Evolutionary conservation across 1,140 invertebrate species (phyloP), one percentile per base, ranked within the genome.

Genomic region (Pogonognathellus flavescens): DNA sequence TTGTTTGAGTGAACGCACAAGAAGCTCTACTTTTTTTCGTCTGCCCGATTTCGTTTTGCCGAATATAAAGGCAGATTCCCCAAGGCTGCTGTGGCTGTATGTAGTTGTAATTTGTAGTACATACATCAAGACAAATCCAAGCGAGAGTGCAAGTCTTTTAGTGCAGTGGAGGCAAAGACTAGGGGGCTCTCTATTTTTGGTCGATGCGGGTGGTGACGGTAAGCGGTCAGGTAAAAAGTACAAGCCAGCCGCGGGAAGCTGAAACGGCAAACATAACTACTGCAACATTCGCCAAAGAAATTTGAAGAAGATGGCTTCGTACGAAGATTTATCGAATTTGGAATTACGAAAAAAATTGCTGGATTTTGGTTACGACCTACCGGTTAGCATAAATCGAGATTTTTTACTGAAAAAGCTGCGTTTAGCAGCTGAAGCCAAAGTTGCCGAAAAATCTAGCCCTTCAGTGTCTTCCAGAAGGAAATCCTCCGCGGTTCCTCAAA

Each of bases 341-440:
- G 88, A 89, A 57, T 85, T 89, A 41, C 83, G 87, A 18, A 83
- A 84, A 70, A 86, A 86, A 66, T 59, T 89, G 7, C 70, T 85
- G 20, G 84, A 87, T 66, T 72, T 89, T 80, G 89, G 89, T 3
- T 82, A 80, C 16, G 86, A 89, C 85, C 25, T 88, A n/a, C 89
- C 89, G 10, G 83, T 89, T 8, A 87, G 87, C 50, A 82, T 87
- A 10, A 88, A 87, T 31, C 72, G 87, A 16, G 88, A 88, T 14
- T 86, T 89, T 49, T 62, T 89, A 16, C 59, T 89, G 31, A 87
- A 84, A 66, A 88, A 87, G 16, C 80, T 89, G 14, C 82, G 85
- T 80, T 55, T 62, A 60, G 84, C 83, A 11, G 25, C 50, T 9
- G 55, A 85, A 49, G 49, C 72, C 57, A 59, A 85, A 18, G 53